These are phyloP conservation scores for Okapia johnstoni DNA, from an alignment of 2,113 vertebrate genomes.

Conservation along the genomic window DNA sequence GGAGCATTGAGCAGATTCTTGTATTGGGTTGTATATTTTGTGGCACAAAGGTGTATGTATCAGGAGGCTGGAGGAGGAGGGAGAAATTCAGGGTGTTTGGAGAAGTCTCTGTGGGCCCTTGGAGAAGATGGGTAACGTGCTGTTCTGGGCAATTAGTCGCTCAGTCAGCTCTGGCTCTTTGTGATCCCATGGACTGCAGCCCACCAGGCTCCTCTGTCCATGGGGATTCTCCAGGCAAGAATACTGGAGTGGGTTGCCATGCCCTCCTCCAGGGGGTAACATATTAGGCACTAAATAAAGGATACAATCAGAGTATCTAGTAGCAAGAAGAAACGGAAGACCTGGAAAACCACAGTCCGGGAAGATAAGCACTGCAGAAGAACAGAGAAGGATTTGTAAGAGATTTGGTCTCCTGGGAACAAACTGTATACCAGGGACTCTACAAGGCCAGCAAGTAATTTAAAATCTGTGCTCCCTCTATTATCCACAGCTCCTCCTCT, in stretches of 20 bases:
- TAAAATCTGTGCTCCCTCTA: background rate
- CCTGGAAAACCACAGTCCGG: background rate
- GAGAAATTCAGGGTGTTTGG: rapidly evolving
- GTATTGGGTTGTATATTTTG: rapidly evolving
- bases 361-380: background rate
- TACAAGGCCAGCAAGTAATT: conserved; percentile 29
- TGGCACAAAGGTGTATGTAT: rapidly evolving
- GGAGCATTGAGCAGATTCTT: rapidly evolving
- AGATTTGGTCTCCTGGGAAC: background rate
- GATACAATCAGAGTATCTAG: background rate
- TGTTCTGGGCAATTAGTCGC: rapidly evolving
- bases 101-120: rapidly evolving
- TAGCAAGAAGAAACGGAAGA: too few species aligned
- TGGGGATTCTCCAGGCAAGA: background rate
- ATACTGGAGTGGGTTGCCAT: background rate
- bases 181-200: background rate
- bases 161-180: background rate
- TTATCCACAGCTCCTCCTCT: background rate
- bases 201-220: background rate
- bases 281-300: background rate
- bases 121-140: rapidly evolving
- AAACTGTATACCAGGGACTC: background rate
- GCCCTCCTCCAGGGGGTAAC: background rate
- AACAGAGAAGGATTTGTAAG: background rate
- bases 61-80: background rate